A percentile compares a stretch with the other conserved stretches of the same genome.
phyloP scores from a whole-genome alignment of 2,888 invertebrate species.

The Erpobdella octoculata region DNA sequence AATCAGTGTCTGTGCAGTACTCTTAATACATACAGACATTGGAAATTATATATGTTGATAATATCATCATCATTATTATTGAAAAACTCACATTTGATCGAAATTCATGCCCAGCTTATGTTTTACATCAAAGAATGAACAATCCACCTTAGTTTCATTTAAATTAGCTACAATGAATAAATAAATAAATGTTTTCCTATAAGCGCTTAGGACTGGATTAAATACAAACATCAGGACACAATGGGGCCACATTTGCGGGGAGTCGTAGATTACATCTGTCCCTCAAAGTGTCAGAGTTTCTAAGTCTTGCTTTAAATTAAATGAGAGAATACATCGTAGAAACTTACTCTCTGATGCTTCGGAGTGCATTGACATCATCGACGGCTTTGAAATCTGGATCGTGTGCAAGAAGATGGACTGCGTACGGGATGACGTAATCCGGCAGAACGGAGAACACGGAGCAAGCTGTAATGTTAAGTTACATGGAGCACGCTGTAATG shows the following conservation, averaged over 20 bases:
- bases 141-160: too few species aligned
- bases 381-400: conserved; percentile 73
- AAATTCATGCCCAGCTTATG: neutral
- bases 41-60: too few species aligned
- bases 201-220: too few species aligned
- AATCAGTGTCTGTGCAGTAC: too few species aligned
- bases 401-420: conserved; percentile 89
- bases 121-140: neutral
- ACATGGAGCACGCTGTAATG: neutral
- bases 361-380: conserved; percentile 70
- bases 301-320: too few species aligned
- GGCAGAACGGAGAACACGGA: conserved; percentile 60
- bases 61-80: too few species aligned
- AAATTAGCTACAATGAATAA: too few species aligned
- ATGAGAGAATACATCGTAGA: too few species aligned
- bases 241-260: neutral
- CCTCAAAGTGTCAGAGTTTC: neutral
- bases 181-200: too few species aligned
- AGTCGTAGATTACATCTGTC: neutral
- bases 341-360: conserved; percentile 59
- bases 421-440: conserved; percentile 92
- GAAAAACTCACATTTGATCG: neutral
- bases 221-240: too few species aligned
- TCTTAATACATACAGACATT: too few species aligned
- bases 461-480: conserved; percentile 25